Conservation (phyloP, 2,113 vertebrate genomes). For the Origma solitaria region DNA sequence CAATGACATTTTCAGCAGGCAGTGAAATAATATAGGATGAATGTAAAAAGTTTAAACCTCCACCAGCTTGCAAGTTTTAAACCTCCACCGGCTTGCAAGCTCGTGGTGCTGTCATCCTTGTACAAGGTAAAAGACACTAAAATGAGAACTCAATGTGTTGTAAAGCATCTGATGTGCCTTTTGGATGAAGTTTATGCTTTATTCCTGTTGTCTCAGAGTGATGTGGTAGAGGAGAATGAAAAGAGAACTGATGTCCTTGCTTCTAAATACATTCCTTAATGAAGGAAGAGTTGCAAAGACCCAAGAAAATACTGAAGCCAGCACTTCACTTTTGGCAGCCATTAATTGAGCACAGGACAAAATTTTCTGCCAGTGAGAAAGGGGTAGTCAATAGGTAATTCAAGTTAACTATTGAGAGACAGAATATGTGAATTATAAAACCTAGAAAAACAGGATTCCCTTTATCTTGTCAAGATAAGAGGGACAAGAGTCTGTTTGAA, state of each 20-base stretch:
- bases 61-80: not conserved
- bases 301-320: not conserved
- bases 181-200: not conserved
- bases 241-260: not conserved
- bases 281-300: not conserved
- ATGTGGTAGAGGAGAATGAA: not conserved
- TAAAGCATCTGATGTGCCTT: not conserved
- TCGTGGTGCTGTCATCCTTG: not conserved
- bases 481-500: too few species aligned
- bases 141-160: not conserved
- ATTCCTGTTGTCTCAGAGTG: not conserved
- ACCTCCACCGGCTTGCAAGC: too few species aligned
- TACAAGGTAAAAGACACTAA: not conserved
- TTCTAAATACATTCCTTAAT: slow-evolving; percentile 22
- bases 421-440: too few species aligned
- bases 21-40: not conserved
- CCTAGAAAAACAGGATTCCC: too few species aligned
- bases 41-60: not conserved
- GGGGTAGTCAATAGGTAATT: too few species aligned
- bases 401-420: too few species aligned
- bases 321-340: not conserved
- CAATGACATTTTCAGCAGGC: not conserved
- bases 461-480: too few species aligned
- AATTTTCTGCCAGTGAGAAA: not conserved
- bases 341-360: not conserved